Evolutionary conservation across 2,888 invertebrate species (phyloP).

Genomic region (Tuta absoluta): DNA sequence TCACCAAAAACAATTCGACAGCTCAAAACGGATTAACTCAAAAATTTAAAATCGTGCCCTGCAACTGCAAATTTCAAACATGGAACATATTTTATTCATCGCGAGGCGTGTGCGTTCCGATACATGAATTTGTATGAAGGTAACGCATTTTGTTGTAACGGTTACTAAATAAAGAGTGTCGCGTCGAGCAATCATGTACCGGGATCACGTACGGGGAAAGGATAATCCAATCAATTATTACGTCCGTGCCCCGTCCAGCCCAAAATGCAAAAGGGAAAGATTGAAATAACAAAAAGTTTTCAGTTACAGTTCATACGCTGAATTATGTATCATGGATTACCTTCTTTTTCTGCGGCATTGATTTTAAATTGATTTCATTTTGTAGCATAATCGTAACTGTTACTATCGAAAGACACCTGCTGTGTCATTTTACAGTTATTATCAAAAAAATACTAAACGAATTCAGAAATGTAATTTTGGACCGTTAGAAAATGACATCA

Average conservation of each 20-base stretch:
- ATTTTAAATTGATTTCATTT: no score
- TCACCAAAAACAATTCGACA: slow-evolving; percentile 5
- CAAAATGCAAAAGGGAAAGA: slow-evolving; percentile 60
- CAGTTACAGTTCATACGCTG: background rate
- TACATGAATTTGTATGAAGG: slow-evolving; percentile 63
- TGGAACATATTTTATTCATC: slow-evolving; percentile 60
- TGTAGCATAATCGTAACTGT: no score
- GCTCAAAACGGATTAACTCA: slow-evolving; percentile 1
- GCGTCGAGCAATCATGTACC: slow-evolving; percentile 62
- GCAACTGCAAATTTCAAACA: slow-evolving; percentile 47
- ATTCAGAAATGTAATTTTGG: no score
- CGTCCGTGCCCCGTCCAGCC: slow-evolving; percentile 59
- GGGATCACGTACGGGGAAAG: slow-evolving; percentile 72
- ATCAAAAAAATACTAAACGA: no score
- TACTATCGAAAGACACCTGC: no score
- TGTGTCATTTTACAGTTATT: no score
- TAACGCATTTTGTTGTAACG: slow-evolving; percentile 67
- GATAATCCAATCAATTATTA: slow-evolving; percentile 78
- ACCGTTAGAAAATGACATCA: no score
- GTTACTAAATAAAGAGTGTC: slow-evolving; percentile 66
- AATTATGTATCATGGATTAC: no score
- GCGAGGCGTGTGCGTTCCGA: slow-evolving; percentile 42
- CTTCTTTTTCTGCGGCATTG: no score
- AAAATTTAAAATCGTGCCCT: background rate
- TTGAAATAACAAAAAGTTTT: slow-evolving; percentile 48